Evolutionary conservation across 2,888 invertebrate genomes (phyloP).

Genomic region (Ophion ventricosus): DNA sequence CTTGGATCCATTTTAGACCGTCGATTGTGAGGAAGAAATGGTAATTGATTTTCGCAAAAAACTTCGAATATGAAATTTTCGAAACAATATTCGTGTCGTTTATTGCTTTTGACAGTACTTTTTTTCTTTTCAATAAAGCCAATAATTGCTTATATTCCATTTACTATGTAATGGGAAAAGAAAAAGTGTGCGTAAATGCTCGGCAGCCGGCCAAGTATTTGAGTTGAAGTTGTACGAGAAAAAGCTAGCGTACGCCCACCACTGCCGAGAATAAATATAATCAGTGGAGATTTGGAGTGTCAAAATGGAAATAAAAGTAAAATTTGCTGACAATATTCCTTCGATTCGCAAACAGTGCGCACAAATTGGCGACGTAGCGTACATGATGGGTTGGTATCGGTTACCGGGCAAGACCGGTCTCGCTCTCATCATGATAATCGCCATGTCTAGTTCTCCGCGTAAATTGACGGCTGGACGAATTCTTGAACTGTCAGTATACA

Average conservation of each 20-base stretch:
- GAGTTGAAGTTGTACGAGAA: no score
- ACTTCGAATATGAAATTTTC: background rate
- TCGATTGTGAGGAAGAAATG: background rate
- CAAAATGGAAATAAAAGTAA: background rate
- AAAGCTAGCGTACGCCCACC: no score
- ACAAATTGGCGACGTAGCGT: constrained; percentile 71
- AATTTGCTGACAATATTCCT: background rate
- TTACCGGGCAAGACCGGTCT: constrained; percentile 70
- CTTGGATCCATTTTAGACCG: no score
- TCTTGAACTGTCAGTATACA: constrained; percentile 73
- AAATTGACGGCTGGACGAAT: constrained; percentile 77
- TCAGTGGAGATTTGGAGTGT: background rate
- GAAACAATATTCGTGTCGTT: no score
- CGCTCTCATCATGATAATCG: constrained; percentile 71
- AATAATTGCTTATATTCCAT: no score
- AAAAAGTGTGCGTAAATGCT: no score
- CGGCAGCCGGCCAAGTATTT: no score
- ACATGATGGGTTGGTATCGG: constrained; percentile 75
- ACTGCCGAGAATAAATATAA: background rate
- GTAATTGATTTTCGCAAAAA: background rate
- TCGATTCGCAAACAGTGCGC: constrained; percentile 20
- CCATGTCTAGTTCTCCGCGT: constrained; percentile 70
- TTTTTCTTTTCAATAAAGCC: no score
- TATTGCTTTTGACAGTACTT: no score
- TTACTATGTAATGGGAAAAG: no score